A percentile compares a stretch with the other conserved stretches of the same genome.
phyloP scores from a whole-genome alignment of 1,140 invertebrate genomes.

The Hylyphantes graminicola region DNA sequence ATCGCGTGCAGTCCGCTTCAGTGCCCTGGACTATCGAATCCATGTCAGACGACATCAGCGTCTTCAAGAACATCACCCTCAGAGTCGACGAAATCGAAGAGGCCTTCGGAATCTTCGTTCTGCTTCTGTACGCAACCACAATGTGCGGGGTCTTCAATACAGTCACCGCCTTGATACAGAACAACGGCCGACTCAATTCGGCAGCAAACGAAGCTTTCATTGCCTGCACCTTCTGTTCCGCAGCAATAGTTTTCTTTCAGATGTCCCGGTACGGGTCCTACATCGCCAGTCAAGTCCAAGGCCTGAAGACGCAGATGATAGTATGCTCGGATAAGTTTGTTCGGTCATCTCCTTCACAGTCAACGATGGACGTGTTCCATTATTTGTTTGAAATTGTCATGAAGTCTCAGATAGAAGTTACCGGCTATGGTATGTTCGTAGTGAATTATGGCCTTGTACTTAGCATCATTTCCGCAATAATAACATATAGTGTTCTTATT shows the following conservation, averaged over 20 bases:
- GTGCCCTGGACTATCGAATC: not conserved
- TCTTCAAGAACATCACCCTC: not conserved
- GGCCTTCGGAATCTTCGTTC: not conserved
- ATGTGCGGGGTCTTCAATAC: constrained; percentile 19
- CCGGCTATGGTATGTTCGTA: constrained; percentile 30
- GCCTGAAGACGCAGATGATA: not conserved
- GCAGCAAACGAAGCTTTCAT: not conserved
- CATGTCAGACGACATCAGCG: not conserved
- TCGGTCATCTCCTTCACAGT: not conserved
- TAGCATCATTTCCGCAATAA: constrained; percentile 5
- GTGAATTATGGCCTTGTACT: constrained; percentile 20
- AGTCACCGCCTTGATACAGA: not conserved
- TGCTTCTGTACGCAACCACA: not conserved
- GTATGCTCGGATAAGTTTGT: constrained; percentile 5
- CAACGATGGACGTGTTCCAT: not conserved
- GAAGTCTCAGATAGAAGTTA: not conserved
- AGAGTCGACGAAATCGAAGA: constrained; percentile 11
- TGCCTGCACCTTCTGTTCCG: not conserved
- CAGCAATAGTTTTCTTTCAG: not conserved
- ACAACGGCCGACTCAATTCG: not conserved
- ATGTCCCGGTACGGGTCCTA: not conserved
- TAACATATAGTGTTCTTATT: constrained; percentile 39
- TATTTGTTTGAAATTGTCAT: constrained; percentile 3
- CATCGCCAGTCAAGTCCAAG: not conserved
- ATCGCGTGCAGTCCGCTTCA: not conserved